Base-by-base conservation (phyloP, 2,113 vertebrate genomes). In the Isichthys henryi region DNA sequence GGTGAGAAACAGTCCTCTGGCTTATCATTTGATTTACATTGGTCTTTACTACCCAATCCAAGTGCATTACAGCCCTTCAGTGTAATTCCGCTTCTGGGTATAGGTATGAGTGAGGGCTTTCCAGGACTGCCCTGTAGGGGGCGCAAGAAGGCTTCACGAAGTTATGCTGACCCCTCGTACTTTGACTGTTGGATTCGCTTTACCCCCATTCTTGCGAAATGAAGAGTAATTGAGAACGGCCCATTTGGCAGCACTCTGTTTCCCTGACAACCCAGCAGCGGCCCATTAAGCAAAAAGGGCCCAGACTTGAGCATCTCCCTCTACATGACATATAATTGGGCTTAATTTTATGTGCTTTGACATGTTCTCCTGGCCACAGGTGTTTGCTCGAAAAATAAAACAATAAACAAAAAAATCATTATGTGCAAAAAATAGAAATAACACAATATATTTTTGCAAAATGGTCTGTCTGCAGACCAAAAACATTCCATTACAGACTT, bases 41-140 rank as follows among this genome's bases (percentile, higher is more conserved):
- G 3, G 1, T 48, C 46, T 50, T 27, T 86, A n/a, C 23, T 49
- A 15, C 11, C 83, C 27, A 50, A 27, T 48, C 83, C 83, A 10
- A 50, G 48, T 6, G 45, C 1, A n/a, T 48, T 15, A 48, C 8
- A 86, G 23, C 21, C 11, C 31, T 50, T 50, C n/a, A 49, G 45
- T 50, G 10, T 46, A 85, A 49, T 49, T 43, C 43, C 45, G 7
- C 21, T 35, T 80, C 35, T 49, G 45, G 83, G 46, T 49, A 45
- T 48, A 49, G 82, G 83, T 46, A 89, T 62, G 49, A 88, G 35
- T 45, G n/a, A 45, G 31, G 31, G 27, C 43, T 62, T 62, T 27
- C 62, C 88, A 27, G 62, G 31, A 27, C 43, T 82, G 46, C 87
- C 90, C 88, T 88, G 52, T 23, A 84, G 88, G 88, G 86, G 88